Evolutionary conservation across 2,797 vertebrate species (phyloP).

Genomic region (Leptodactylus fallax): DNA sequence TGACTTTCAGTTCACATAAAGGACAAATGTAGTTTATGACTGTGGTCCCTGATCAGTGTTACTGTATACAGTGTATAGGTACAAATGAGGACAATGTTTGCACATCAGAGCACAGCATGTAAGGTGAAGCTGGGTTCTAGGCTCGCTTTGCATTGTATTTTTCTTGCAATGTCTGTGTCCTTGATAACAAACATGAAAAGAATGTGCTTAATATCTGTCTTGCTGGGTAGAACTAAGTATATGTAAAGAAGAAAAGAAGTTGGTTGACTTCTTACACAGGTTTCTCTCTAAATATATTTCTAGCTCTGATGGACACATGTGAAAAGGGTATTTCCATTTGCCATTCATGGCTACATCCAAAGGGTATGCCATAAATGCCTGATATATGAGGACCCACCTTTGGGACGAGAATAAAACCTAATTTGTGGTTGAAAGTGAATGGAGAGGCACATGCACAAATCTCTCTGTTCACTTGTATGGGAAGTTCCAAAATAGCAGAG

Average conservation of each 20-base stretch:
- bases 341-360: no score
- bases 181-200: neutral
- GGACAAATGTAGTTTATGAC: neutral
- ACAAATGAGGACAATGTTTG: neutral
- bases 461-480: no score
- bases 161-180: neutral
- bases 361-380: no score
- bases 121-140: neutral
- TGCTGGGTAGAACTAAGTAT: neutral
- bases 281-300: no score
- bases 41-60: neutral
- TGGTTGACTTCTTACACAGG: no score
- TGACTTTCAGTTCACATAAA: constrained; percentile 20
- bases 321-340: no score
- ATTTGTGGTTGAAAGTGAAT: no score
- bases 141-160: neutral
- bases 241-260: neutral
- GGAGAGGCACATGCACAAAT: no score
- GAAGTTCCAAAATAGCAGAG: no score
- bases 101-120: neutral
- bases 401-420: no score
- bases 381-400: no score
- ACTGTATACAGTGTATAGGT: neutral
- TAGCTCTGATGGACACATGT: no score
- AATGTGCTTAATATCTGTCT: neutral